These are phyloP conservation scores for Drosophila subsilvestris DNA, from an alignment of 2,888 invertebrate genomes.

Conservation along the genomic window DNA sequence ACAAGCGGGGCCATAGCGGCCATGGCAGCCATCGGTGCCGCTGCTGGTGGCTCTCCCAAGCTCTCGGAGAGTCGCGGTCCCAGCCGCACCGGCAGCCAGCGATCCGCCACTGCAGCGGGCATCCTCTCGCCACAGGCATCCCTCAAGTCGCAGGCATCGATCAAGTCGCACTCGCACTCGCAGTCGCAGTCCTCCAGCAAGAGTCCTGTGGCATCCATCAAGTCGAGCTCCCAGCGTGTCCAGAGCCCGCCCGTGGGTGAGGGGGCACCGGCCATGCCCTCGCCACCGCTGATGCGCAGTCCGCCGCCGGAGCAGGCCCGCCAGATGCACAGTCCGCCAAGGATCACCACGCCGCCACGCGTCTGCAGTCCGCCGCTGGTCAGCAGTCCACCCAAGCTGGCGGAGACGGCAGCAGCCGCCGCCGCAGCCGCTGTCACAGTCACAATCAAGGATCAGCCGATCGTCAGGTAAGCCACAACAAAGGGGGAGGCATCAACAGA, in stretches of 20 bases:
- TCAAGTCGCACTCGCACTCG: conserved; percentile 56
- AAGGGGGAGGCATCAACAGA: neutral
- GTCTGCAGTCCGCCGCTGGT: conserved; percentile 80
- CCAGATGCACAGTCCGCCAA: conserved; percentile 80
- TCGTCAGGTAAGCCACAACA: conserved; percentile 49
- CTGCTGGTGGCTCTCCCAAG: conserved; percentile 45
- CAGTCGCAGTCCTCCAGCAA: conserved; percentile 46
- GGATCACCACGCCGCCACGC: conserved; percentile 78
- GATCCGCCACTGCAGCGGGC: conserved; percentile 31
- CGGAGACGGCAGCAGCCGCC: conserved; percentile 64
- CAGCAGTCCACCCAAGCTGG: conserved; percentile 77
- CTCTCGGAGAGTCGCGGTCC: conserved; percentile 65
- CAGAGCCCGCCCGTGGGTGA: conserved; percentile 79
- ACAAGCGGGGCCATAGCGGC: conserved; percentile 61
- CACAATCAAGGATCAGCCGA: conserved; percentile 32
- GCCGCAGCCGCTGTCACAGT: conserved; percentile 45
- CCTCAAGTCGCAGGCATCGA: conserved; percentile 60
- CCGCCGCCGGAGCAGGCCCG: conserved; percentile 67
- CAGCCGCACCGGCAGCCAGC: conserved; percentile 72
- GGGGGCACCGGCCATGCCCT: conserved; percentile 79
- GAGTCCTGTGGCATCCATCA: conserved; percentile 70
- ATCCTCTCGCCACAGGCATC: conserved; percentile 74
- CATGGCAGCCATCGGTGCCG: conserved; percentile 42
- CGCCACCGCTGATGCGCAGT: conserved; percentile 77
- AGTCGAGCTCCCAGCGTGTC: conserved; percentile 63